phyloP scores from a whole-genome alignment of 2,113 vertebrate species.

The Dasyornis broadbenti region DNA sequence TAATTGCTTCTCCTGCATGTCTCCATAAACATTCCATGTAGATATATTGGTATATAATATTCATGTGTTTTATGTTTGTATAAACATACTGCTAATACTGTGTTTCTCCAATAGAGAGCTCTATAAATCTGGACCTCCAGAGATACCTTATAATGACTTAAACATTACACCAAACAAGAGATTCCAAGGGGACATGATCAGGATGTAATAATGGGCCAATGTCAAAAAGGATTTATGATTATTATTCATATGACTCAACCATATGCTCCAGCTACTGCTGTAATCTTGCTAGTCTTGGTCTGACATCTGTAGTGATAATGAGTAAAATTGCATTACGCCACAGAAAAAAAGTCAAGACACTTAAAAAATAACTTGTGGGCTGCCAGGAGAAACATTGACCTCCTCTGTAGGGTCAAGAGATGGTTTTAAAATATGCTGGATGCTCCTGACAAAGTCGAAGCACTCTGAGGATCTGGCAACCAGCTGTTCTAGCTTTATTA shows the following conservation, averaged over 20 bases:
- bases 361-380: constrained; percentile 70
- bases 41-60: constrained; percentile 42
- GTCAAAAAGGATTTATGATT: constrained; percentile 78
- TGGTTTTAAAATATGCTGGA: constrained; percentile 72
- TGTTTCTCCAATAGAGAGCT: constrained; percentile 63
- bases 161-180: constrained; percentile 63
- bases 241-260: constrained; percentile 74
- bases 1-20: neutral
- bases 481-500: constrained; percentile 80
- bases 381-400: constrained; percentile 76
- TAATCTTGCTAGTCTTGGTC: constrained; percentile 62
- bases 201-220: constrained; percentile 71
- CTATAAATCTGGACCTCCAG: constrained; percentile 69
- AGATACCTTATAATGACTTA: constrained; percentile 70
- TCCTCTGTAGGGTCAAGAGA: constrained; percentile 71
- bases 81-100: constrained; percentile 62
- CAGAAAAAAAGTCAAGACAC: constrained; percentile 74
- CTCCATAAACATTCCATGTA: neutral
- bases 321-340: constrained; percentile 77
- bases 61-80: constrained; percentile 52
- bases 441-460: constrained; percentile 65
- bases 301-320: constrained; percentile 80
- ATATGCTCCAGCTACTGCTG: constrained; percentile 73
- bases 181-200: constrained; percentile 74
- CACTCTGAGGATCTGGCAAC: constrained; percentile 69